Evolutionary conservation across 1,140 invertebrate genomes (phyloP).

Genomic region (Nylanderia fulva): DNA sequence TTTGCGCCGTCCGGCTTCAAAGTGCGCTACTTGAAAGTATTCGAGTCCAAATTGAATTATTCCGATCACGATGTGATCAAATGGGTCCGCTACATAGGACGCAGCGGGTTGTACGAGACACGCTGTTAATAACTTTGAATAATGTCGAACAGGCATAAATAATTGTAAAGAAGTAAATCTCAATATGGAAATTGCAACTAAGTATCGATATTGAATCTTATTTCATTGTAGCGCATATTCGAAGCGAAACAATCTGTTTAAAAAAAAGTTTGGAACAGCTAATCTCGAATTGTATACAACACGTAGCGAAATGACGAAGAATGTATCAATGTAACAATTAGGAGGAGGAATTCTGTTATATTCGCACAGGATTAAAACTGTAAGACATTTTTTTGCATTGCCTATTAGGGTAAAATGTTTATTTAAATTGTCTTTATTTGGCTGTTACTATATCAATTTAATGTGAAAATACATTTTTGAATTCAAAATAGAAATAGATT

Average conservation of each 20-base stretch:
- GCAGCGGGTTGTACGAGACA: conserved; percentile 99
- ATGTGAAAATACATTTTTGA: background rate
- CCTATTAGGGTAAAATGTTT: background rate
- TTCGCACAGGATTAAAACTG: background rate
- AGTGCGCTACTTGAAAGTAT: conserved; percentile 99
- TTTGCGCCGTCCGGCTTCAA: conserved; percentile 99
- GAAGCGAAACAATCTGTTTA: conserved; percentile 35
- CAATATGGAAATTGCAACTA: conserved; percentile 65
- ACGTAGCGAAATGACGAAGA: conserved; percentile 10
- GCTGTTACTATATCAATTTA: background rate
- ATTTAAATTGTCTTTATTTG: background rate
- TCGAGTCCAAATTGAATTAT: conserved; percentile 99
- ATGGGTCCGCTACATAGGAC: conserved; percentile 99
- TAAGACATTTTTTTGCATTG: background rate
- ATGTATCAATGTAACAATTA: too few relatives aligned
- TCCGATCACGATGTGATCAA: conserved; percentile 99
- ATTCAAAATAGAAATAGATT: background rate
- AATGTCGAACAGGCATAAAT: conserved; percentile 66
- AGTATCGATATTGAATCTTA: conserved; percentile 46
- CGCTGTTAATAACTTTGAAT: conserved; percentile 91
- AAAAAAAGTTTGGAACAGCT: conserved; percentile 52
- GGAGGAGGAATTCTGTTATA: conserved; percentile 19
- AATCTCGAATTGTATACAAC: background rate
- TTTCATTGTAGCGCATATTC: conserved; percentile 67
- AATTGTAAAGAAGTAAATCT: conserved; percentile 79